phyloP scores from a whole-genome alignment of 2,888 invertebrate genomes.

The Drosophila longiperda region DNA sequence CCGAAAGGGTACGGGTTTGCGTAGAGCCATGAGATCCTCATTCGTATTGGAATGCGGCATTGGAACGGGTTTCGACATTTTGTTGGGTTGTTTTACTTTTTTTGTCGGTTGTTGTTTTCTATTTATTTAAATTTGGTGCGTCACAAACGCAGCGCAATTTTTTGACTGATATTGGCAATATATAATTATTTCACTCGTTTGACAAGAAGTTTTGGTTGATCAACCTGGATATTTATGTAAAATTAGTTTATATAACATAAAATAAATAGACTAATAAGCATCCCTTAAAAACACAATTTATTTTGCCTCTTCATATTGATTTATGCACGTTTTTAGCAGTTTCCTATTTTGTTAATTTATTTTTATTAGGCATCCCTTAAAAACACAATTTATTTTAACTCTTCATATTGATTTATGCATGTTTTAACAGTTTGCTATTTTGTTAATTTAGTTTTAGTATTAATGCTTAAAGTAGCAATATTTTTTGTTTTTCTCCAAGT shows the following conservation, averaged over 20 bases:
- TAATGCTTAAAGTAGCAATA: not conserved
- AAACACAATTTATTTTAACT: not conserved
- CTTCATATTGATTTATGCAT: not conserved
- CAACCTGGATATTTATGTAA: conserved; percentile 7
- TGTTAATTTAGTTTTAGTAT: not conserved
- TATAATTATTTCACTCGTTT: conserved; percentile 9
- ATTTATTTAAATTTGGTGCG: conserved; percentile 15
- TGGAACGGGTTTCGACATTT: conserved; percentile 82
- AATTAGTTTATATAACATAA: not conserved
- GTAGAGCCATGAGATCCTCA: conserved; percentile 73
- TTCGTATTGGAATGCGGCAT: conserved; percentile 75
- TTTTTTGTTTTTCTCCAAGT: not conserved
- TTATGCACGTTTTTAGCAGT: not conserved
- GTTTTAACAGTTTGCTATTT: not conserved
- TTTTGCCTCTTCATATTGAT: not conserved
- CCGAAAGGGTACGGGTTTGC: conserved; percentile 82
- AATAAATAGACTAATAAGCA: not conserved
- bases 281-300: not conserved
- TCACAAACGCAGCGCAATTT: conserved; percentile 29
- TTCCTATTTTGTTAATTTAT: not conserved
- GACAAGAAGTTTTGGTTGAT: not conserved
- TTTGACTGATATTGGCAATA: not conserved
- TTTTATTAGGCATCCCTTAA: not conserved
- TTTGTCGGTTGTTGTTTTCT: conserved; percentile 6
- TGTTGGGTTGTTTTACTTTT: conserved; percentile 45